phyloP scores from a whole-genome alignment of 2,113 vertebrate species.

The Cinclus mexicanus region DNA sequence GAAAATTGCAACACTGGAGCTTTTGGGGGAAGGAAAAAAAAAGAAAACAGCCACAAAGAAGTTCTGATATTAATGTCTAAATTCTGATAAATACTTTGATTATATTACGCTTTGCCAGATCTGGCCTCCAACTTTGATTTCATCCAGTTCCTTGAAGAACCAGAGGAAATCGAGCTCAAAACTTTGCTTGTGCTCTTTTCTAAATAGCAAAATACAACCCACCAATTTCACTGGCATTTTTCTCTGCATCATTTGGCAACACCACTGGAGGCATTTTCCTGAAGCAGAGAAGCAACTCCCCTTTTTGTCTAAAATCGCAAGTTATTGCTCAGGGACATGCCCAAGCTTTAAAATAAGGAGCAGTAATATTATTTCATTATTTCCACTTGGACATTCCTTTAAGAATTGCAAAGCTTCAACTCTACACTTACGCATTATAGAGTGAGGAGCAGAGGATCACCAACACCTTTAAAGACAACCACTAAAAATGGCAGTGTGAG shows the following conservation, averaged over 20 bases:
- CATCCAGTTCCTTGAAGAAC: background rate
- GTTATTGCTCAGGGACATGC: background rate
- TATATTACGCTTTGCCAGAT: background rate
- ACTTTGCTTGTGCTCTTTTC: background rate
- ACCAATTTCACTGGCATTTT: background rate
- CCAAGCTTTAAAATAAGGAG: background rate
- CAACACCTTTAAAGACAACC: background rate
- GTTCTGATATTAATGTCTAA: background rate
- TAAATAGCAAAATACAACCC: background rate
- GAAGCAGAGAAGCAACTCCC: background rate
- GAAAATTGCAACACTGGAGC: background rate
- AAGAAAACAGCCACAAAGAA: background rate
- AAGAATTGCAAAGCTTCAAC: background rate
- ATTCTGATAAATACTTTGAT: background rate
- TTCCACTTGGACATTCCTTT: background rate
- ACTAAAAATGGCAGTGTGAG: background rate
- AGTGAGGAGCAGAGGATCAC: background rate
- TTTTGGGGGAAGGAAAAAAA: background rate
- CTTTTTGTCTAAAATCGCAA: background rate
- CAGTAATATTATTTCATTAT: background rate
- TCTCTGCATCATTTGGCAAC: background rate
- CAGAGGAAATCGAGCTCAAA: background rate
- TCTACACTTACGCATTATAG: background rate
- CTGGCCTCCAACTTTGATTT: background rate
- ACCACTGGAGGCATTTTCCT: background rate